These are phyloP conservation scores for Eristalis intricaria DNA, from an alignment of 2,888 invertebrate species.

Conservation along the genomic window DNA sequence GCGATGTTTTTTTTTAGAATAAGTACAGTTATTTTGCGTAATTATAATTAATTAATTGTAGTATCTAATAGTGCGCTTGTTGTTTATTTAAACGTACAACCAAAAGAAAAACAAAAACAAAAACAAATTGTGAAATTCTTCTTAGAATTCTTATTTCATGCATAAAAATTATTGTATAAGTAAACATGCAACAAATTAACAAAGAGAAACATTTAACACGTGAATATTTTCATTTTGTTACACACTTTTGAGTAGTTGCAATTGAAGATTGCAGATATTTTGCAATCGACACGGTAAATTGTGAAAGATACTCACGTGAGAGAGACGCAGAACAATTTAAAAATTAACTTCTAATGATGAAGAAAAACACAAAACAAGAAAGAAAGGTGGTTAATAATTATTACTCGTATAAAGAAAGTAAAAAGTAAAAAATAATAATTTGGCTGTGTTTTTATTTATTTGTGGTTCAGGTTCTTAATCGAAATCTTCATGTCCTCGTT, in stretches of 20 bases:
- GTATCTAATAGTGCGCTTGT: neutral
- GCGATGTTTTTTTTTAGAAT: neutral
- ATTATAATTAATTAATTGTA: neutral
- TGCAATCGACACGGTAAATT: constrained; percentile 37
- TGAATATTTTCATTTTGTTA: constrained; percentile 64
- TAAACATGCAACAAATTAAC: neutral
- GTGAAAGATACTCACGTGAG: constrained; percentile 16
- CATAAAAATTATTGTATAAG: neutral
- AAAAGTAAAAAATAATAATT: neutral
- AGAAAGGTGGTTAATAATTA: constrained; percentile 48
- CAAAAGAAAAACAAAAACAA: neutral
- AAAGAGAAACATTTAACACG: neutral
- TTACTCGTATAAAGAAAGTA: constrained; percentile 25
- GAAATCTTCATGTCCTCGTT: neutral
- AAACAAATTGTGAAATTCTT: neutral
- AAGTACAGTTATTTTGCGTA: neutral
- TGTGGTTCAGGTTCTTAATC: neutral
- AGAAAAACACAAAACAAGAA: constrained; percentile 1
- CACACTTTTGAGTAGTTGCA: constrained; percentile 62
- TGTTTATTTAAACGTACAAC: neutral
- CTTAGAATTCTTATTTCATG: neutral
- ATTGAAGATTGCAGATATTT: constrained; percentile 60
- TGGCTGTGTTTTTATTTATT: neutral
- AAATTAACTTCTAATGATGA: constrained; percentile 35
- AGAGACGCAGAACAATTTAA: constrained; percentile 40